Evolutionary conservation across 2,113 vertebrate species (phyloP).

Genomic region (Phylloscopus trochiloides): DNA sequence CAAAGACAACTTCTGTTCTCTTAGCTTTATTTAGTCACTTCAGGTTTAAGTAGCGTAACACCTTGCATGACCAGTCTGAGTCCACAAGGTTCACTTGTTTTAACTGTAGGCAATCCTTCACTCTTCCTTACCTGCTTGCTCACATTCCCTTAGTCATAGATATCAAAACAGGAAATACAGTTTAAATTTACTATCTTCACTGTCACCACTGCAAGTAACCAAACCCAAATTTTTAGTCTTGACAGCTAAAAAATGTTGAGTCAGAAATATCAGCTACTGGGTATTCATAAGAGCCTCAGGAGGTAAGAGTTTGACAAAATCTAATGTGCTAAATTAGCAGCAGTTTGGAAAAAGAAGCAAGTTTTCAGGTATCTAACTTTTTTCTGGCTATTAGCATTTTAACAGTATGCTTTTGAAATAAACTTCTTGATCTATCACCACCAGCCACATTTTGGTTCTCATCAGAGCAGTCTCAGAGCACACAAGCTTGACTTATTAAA

Average conservation of each 20-base stretch:
- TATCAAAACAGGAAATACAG: background rate
- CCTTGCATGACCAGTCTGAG: background rate
- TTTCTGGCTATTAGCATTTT: background rate
- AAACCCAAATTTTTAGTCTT: background rate
- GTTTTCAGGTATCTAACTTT: background rate
- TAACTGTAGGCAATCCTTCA: background rate
- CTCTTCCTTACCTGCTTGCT: background rate
- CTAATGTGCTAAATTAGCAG: background rate
- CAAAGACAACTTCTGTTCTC: background rate
- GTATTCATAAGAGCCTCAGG: background rate
- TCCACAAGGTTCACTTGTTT: background rate
- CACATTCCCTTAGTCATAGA: background rate
- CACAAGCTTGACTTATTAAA: background rate
- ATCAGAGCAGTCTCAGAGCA: background rate
- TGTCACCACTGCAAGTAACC: background rate
- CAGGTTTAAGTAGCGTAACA: background rate
- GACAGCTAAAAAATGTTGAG: background rate
- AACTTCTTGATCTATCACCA: background rate
- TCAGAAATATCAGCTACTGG: background rate
- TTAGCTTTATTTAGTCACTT: background rate
- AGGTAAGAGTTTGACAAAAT: background rate
- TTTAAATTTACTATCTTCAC: background rate
- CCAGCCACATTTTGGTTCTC: background rate
- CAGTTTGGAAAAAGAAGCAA: background rate
- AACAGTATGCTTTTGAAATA: background rate